Percentiles rank a stretch among this genome's conserved stretches.
These are phyloP conservation scores for Zaprionus ornatus DNA, from an alignment of 1,140 invertebrate genomes.

Conservation along the genomic window DNA sequence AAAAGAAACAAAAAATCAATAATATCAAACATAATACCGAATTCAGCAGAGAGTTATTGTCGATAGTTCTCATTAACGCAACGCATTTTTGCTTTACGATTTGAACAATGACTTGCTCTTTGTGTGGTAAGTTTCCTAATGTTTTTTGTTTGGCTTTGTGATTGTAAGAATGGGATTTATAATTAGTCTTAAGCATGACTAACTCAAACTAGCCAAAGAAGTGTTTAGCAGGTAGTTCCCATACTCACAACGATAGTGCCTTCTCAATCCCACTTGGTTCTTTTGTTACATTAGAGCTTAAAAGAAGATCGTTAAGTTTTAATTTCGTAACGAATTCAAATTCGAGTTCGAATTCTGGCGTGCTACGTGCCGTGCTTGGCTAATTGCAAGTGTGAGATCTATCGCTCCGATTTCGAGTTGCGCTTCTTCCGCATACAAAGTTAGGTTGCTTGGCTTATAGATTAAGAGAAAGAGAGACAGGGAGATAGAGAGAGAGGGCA, in stretches of 20 bases:
- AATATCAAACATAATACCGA: not conserved
- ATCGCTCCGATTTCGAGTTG: conserved; percentile 29
- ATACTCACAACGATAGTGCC: not conserved
- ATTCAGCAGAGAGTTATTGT: not conserved
- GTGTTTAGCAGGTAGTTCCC: not conserved
- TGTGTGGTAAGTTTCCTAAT: conserved; percentile 12
- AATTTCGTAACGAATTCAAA: not conserved
- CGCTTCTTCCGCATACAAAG: conserved; percentile 40
- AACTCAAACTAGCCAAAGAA: not conserved
- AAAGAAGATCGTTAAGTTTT: not conserved
- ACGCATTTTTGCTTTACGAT: not conserved
- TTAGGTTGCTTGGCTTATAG: not conserved
- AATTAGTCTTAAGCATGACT: conserved; percentile 18
- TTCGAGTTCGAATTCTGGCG: not conserved
- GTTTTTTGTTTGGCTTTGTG: conserved; percentile 9
- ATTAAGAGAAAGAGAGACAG: not conserved
- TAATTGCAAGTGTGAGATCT: conserved; percentile 42
- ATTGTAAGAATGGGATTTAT: conserved; percentile 3
- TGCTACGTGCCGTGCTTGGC: conserved; percentile 21
- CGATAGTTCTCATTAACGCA: not conserved
- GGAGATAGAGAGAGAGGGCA: not conserved
- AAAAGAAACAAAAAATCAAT: not conserved
- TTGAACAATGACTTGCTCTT: not conserved
- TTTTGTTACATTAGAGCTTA: not conserved
- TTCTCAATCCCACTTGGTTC: not conserved